Percentiles rank a stretch among this genome's conserved stretches.
phyloP scores from a whole-genome alignment of 1,140 invertebrate species.

The Leptoteleia sp. region DNA sequence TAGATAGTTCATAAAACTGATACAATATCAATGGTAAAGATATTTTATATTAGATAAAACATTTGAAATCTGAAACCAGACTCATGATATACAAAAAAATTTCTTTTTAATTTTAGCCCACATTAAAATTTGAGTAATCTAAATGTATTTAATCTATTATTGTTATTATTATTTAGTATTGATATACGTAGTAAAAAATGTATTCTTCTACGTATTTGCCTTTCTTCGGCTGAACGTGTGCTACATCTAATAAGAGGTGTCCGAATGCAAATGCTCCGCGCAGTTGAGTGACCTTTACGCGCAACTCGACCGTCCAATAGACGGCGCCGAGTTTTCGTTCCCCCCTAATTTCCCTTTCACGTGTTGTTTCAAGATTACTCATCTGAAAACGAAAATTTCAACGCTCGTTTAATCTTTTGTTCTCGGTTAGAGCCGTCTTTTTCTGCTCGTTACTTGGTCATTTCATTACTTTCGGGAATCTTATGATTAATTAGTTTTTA shows the following conservation, averaged over 20 bases:
- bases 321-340: slow-evolving; percentile 28
- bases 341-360: slow-evolving; percentile 47
- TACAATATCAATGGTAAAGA: too few species aligned
- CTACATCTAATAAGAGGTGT: slow-evolving; percentile 19
- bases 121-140: too few species aligned
- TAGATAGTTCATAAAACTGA: too few species aligned
- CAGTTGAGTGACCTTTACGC: slow-evolving; percentile 46
- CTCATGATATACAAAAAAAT: too few species aligned
- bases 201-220: not conserved
- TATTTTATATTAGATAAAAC: too few species aligned
- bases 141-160: too few species aligned
- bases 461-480: slow-evolving; percentile 20
- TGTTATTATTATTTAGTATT: too few species aligned
- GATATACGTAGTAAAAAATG: too few species aligned
- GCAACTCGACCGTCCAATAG: slow-evolving; percentile 29
- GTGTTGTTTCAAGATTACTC: slow-evolving; percentile 45
- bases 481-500: slow-evolving; percentile 34
- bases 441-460: slow-evolving; percentile 23
- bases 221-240: slow-evolving; percentile 21
- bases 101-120: too few species aligned
- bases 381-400: slow-evolving; percentile 48
- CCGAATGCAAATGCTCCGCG: slow-evolving; percentile 35
- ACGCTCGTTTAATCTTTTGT: slow-evolving; percentile 45
- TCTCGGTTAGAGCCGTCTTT: slow-evolving; percentile 14
- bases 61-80: too few species aligned